Percentiles rank a stretch among this genome's conserved stretches.
These are phyloP conservation scores for Neelides sp. DNA, from an alignment of 1,140 invertebrate species.

Conservation along the genomic window DNA sequence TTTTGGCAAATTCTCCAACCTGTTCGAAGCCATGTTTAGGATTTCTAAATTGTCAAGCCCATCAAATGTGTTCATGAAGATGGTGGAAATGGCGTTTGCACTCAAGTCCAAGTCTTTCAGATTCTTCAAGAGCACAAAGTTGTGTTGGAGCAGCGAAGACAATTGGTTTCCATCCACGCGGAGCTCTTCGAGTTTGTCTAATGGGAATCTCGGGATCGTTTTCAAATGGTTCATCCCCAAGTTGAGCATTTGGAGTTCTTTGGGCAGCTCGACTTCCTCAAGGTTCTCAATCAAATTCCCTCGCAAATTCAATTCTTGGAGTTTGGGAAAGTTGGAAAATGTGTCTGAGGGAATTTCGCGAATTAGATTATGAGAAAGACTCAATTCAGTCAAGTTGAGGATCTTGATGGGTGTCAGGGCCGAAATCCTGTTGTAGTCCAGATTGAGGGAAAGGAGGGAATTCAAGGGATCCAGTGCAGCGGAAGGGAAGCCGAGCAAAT, in stretches of 20 bases:
- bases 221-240: conserved; percentile 31
- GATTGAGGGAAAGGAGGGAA: conserved; percentile 54
- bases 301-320: conserved; percentile 32
- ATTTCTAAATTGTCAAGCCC: conserved; percentile 21
- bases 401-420: conserved; percentile 50
- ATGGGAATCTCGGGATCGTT: conserved; percentile 27
- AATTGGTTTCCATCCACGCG: conserved; percentile 67
- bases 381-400: conserved; percentile 45
- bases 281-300: conserved; percentile 27
- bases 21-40: conserved; percentile 33
- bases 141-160: conserved; percentile 52
- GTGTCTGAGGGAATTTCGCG: conserved; percentile 64
- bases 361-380: conserved; percentile 69
- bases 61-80: conserved; percentile 33
- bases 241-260: conserved; percentile 27
- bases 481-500: conserved; percentile 67
- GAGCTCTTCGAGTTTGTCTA: conserved; percentile 47
- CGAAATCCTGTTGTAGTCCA: conserved; percentile 76
- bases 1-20: conserved; percentile 27
- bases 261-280: conserved; percentile 27
- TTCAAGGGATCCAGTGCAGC: conserved; percentile 59
- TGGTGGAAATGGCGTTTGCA: conserved; percentile 56
- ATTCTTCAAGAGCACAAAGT: conserved; percentile 61
- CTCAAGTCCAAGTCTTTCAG: conserved; percentile 58
- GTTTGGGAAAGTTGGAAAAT: conserved; percentile 44